Evolutionary conservation across 2,797 vertebrate genomes (phyloP), one percentile per base, ranked within the genome.

Genomic region (Nannoperca australis): DNA sequence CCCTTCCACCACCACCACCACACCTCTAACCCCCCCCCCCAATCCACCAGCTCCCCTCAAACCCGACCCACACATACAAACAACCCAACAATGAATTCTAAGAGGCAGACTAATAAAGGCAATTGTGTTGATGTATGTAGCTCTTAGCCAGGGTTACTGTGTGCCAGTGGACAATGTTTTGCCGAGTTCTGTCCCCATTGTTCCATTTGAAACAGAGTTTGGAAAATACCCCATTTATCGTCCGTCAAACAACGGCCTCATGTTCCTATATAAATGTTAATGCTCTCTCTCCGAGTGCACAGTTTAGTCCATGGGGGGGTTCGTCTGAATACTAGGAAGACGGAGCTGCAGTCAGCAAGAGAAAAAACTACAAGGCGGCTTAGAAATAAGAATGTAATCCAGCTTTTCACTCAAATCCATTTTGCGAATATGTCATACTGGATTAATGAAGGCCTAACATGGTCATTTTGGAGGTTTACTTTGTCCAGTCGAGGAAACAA

Each of bases 181-280:
- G 76, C 81, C 7, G 27, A 83, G 50, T 79, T 83, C 34, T 12
- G 32, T 82, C 81, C 76, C 79, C 73, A 86, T 89, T 93, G 91
- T 91, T 93, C 81, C 70, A 83, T 90, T 89, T 74, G 69, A 88
- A 89, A 79, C 70, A 63, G 87, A 86, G 81, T 90, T 88, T 85
- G 78, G 76, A 88, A 93, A 91, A 93, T 75, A 88, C 60, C 82
- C 83, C 83, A 92, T 94, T 94, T 90, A 94, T 93, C 86, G 79
- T 75, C 71, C 36, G 70, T 88, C 87, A 87, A 90, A 91, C 86
- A 92, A 87, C 76, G 5, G 85, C 70, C 88, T 86, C 68, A 62
- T 88, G 92, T 89, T 91, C 85, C 90, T 53, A 93, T 94, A 95
- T 92, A 95, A 94, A 95, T 94, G 92, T 94, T 94, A 94, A 93